These are phyloP conservation scores for Chlorops oryzae DNA, from an alignment of 1,140 invertebrate species.

Conservation along the genomic window DNA sequence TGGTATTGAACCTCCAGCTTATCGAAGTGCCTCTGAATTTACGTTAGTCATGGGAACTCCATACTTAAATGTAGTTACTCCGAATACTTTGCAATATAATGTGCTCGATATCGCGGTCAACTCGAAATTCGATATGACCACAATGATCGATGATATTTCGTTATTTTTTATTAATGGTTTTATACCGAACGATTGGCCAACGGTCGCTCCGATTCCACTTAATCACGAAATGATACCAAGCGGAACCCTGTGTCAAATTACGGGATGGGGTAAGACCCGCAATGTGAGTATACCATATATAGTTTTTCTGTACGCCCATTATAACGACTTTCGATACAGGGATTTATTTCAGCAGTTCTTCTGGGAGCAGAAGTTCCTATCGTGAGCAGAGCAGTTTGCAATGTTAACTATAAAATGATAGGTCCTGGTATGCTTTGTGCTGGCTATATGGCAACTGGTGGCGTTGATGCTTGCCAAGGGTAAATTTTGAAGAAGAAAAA, in stretches of 20 bases:
- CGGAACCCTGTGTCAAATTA: conserved; percentile 19
- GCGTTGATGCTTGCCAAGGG: conserved; percentile 41
- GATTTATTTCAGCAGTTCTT: conserved; percentile 16
- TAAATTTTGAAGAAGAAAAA: too few species aligned
- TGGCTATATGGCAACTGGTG: conserved; percentile 21
- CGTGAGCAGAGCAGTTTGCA: conserved; percentile 15
- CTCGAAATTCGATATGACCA: conserved; percentile 10
- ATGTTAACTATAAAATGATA: conserved; percentile 11
- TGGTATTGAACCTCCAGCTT: conserved; percentile 6
- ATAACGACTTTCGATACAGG: conserved; percentile 5
- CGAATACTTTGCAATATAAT: conserved; percentile 22
- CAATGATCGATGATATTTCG: conserved; percentile 26
- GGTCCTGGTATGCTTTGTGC: conserved; percentile 23
- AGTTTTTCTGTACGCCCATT: not conserved
- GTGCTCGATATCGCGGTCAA: conserved; percentile 26
- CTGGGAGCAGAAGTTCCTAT: conserved; percentile 18
- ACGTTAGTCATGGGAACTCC: conserved; percentile 30
- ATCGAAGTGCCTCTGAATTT: conserved; percentile 26
- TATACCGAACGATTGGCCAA: conserved; percentile 20
- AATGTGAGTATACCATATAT: not conserved
- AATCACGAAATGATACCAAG: not conserved
- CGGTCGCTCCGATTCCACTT: conserved; percentile 17
- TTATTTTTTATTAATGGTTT: conserved; percentile 33
- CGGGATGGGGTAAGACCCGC: conserved; percentile 31
- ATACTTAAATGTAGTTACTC: conserved; percentile 9